Conservation (phyloP, 2,113 vertebrate genomes). For the Brachirus orientalis region DNA sequence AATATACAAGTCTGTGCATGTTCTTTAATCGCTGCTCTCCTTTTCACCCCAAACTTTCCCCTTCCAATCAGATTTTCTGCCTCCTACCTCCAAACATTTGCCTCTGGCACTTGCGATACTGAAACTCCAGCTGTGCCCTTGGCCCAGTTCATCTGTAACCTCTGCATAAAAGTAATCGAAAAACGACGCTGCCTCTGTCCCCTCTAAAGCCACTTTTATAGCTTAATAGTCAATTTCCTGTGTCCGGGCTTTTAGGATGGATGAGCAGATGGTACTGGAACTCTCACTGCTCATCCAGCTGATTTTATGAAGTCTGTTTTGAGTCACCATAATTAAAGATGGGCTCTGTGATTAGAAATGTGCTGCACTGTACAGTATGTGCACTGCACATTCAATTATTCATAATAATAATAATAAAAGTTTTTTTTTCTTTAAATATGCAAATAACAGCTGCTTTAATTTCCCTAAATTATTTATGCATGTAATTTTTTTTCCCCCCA, state of each 20-base stretch:
- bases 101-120: slow-evolving; percentile 9
- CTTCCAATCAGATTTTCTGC: not conserved
- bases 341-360: too few relatives aligned
- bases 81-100: not conserved
- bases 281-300: slow-evolving; percentile 30
- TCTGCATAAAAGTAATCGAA: slow-evolving; percentile 21
- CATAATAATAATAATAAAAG: too few relatives aligned
- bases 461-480: too few relatives aligned
- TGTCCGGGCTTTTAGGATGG: slow-evolving; percentile 30
- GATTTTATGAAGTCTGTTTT: slow-evolving; percentile 31
- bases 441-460: too few relatives aligned
- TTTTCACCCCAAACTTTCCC: slow-evolving; percentile 12
- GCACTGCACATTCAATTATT: too few relatives aligned
- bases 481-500: too few relatives aligned
- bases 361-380: too few relatives aligned
- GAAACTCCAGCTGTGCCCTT: slow-evolving; percentile 23
- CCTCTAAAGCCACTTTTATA: slow-evolving; percentile 18
- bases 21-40: slow-evolving; percentile 25
- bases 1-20: slow-evolving; percentile 53
- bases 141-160: slow-evolving; percentile 19
- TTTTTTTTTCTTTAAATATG: too few relatives aligned
- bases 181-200: not conserved
- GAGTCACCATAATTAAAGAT: slow-evolving; percentile 36
- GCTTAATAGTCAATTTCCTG: slow-evolving; percentile 68
- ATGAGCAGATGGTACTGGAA: slow-evolving; percentile 41